phyloP scores from a whole-genome alignment of 2,797 vertebrate genomes.

The Chromobotia macracanthus region DNA sequence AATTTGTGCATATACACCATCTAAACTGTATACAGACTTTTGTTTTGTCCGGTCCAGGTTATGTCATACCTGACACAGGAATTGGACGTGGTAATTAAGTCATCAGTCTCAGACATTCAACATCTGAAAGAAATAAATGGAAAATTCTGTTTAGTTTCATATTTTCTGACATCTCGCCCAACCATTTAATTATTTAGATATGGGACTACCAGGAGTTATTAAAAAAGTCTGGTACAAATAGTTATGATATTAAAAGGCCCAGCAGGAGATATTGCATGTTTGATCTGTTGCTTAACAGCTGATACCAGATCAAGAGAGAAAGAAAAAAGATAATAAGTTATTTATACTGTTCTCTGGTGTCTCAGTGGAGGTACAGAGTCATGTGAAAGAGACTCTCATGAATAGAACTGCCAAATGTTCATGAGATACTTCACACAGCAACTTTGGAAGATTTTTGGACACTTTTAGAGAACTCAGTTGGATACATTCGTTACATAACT shows the following conservation, averaged over 20 bases:
- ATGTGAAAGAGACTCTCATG: constrained; percentile 10
- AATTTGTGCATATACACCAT: too few relatives aligned
- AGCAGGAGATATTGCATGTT: constrained; percentile 26
- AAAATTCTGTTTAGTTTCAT: neutral
- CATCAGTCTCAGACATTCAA: too few relatives aligned
- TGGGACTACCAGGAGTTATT: neutral
- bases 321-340: constrained; percentile 35
- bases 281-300: constrained; percentile 30
- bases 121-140: too few relatives aligned
- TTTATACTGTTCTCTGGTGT: constrained; percentile 5
- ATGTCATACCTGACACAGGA: too few relatives aligned
- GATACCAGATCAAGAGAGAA: constrained; percentile 38
- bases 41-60: too few relatives aligned
- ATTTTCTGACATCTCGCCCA: neutral
- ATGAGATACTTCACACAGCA: neutral
- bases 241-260: constrained; percentile 1
- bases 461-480: constrained; percentile 13
- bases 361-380: neutral
- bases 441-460: neutral
- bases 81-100: too few relatives aligned
- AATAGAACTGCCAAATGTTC: neutral
- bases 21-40: too few relatives aligned
- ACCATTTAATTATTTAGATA: neutral
- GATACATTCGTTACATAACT: constrained; percentile 24
- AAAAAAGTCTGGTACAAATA: constrained; percentile 10